Conservation (phyloP, 2,888 invertebrate species). For the Habroteleia sp. region DNA sequence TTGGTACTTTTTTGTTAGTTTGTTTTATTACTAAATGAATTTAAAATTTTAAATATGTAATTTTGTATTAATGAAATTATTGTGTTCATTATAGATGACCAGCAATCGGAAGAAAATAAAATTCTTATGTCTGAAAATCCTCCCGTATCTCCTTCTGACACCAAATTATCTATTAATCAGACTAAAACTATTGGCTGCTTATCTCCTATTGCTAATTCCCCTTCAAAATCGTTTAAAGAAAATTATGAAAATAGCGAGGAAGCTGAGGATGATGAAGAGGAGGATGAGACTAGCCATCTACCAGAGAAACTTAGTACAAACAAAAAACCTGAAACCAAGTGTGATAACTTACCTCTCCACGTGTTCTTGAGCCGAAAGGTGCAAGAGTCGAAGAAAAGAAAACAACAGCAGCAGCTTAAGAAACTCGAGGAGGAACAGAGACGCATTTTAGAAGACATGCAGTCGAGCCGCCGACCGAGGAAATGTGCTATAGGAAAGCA, state of each 20-base stretch:
- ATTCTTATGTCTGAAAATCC: neutral
- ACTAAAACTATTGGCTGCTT: neutral
- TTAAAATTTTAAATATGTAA: no score
- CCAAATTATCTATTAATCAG: neutral
- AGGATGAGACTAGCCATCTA: constrained; percentile 76
- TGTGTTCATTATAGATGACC: no score
- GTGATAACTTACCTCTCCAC: constrained; percentile 77
- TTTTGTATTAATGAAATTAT: no score
- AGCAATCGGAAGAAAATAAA: neutral
- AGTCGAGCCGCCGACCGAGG: constrained; percentile 82
- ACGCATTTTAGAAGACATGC: constrained; percentile 73
- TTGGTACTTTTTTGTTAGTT: no score
- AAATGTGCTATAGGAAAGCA: constrained; percentile 91
- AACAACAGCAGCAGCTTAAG: constrained; percentile 73
- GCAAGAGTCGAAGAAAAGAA: constrained; percentile 77
- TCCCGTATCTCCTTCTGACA: neutral
- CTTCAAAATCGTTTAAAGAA: constrained; percentile 6
- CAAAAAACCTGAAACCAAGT: constrained; percentile 74
- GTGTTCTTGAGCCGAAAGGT: constrained; percentile 77
- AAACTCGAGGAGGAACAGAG: constrained; percentile 73
- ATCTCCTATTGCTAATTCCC: constrained; percentile 15
- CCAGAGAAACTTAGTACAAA: constrained; percentile 79
- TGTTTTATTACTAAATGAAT: no score
- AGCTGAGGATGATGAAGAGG: constrained; percentile 67
- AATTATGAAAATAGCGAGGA: constrained; percentile 39